These are phyloP conservation scores for Stratiomys singularior DNA, from an alignment of 2,888 invertebrate genomes.

Conservation along the genomic window DNA sequence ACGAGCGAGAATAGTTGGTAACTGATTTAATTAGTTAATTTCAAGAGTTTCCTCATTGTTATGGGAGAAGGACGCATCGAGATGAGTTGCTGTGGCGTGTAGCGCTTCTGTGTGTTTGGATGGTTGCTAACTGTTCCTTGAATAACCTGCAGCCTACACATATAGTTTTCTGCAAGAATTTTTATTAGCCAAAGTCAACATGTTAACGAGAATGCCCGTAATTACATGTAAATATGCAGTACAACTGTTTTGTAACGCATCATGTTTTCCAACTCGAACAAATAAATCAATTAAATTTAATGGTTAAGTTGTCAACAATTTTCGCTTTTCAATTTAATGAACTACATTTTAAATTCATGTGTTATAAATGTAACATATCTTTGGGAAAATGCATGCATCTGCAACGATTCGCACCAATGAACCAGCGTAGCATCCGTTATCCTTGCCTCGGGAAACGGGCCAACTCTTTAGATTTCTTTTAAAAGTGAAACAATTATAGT, in stretches of 20 bases:
- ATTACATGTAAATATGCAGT: constrained; percentile 33
- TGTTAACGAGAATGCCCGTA: not conserved
- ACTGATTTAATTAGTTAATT: constrained; percentile 45
- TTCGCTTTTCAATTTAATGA: too few species aligned
- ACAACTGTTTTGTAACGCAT: constrained; percentile 30
- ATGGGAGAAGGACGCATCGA: too few species aligned
- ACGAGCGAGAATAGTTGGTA: constrained; percentile 1
- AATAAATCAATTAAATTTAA: constrained; percentile 29
- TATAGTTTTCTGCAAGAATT: not conserved
- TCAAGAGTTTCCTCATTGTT: not conserved
- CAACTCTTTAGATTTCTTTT: too few species aligned
- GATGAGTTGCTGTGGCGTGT: too few species aligned
- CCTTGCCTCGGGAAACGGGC: too few species aligned
- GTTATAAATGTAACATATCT: too few species aligned
- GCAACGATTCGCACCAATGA: too few species aligned
- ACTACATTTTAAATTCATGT: too few species aligned
- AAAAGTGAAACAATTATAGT: too few species aligned
- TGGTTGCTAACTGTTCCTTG: not conserved
- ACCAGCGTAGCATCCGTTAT: too few species aligned
- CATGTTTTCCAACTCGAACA: not conserved
- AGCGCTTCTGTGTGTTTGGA: not conserved
- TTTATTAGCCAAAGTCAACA: not conserved
- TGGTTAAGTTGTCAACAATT: constrained; percentile 1
- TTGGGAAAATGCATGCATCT: too few species aligned
- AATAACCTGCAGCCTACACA: not conserved